Conservation (phyloP, 2,888 invertebrate species). For the Diadromus collaris region DNA sequence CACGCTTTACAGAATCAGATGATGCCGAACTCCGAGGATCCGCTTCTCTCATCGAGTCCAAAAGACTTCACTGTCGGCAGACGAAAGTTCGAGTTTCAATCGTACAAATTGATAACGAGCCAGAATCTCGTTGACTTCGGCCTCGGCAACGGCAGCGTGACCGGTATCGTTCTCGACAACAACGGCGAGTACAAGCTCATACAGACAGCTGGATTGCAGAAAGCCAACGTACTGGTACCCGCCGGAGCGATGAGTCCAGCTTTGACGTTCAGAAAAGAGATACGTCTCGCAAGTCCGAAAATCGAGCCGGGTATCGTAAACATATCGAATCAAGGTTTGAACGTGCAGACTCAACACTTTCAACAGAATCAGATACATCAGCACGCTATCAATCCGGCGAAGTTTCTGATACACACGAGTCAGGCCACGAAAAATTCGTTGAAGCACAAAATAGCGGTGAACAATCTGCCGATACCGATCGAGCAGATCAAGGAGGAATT, state of each 20-base stretch:
- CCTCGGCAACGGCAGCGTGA: constrained; percentile 81
- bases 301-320: constrained; percentile 71
- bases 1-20: constrained; percentile 88
- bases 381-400: constrained; percentile 77
- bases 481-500: constrained; percentile 84
- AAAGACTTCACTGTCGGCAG: constrained; percentile 85
- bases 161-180: constrained; percentile 83
- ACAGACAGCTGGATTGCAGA: constrained; percentile 81
- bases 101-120: constrained; percentile 81
- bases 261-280: constrained; percentile 76
- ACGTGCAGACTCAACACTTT: constrained; percentile 67
- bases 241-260: constrained; percentile 75
- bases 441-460: constrained; percentile 71
- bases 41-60: constrained; percentile 90
- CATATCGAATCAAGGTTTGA: constrained; percentile 62
- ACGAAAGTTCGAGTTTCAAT: constrained; percentile 83
- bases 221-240: constrained; percentile 78
- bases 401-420: constrained; percentile 76
- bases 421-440: constrained; percentile 67
- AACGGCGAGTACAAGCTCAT: constrained; percentile 85
- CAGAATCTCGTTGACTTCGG: constrained; percentile 82
- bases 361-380: constrained; percentile 69
- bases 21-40: constrained; percentile 94
- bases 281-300: constrained; percentile 74
- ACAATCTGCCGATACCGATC: constrained; percentile 73